Evolutionary conservation across 2,797 vertebrate genomes (phyloP).

Genomic region (Malacoctenus gilli): DNA sequence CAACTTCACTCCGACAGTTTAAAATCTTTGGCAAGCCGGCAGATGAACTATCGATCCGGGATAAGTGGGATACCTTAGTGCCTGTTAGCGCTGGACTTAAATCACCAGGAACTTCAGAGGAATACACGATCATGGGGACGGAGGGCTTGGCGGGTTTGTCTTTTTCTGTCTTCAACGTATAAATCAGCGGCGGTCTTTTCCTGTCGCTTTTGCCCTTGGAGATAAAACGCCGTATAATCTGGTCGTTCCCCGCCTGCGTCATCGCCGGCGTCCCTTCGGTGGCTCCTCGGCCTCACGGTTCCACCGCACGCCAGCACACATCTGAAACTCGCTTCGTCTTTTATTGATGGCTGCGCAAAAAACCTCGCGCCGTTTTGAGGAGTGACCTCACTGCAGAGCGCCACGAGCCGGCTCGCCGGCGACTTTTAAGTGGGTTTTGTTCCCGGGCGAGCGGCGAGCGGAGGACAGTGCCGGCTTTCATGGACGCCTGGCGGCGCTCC

Average conservation of each 20-base stretch:
- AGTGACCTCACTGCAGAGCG: conserved; percentile 58
- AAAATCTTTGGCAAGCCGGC: conserved; percentile 32
- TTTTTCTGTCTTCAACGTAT: conserved; percentile 42
- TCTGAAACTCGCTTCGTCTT: conserved; percentile 44
- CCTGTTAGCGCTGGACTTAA: conserved; percentile 31
- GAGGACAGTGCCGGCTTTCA: conserved; percentile 65
- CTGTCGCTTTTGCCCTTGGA: conserved; percentile 44
- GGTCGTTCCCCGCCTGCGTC: conserved; percentile 20
- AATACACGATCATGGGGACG: conserved; percentile 6
- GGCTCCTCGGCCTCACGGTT: conserved; percentile 6
- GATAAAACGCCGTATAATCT: conserved; percentile 67
- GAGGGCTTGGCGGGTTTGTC: no score
- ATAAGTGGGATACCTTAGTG: conserved; percentile 43
- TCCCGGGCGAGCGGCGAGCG: conserved; percentile 14
- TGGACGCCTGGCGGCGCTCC: conserved; percentile 51
- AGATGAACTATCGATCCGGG: conserved; percentile 39
- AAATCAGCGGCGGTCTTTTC: conserved; percentile 48
- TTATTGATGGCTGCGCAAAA: conserved; percentile 56
- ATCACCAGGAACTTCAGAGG: conserved; percentile 35
- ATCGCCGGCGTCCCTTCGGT: conserved; percentile 19
- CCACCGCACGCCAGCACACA: conserved; percentile 50
- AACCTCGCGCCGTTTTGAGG: conserved; percentile 51
- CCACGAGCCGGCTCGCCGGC: conserved; percentile 27
- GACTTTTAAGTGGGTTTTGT: conserved; percentile 74
- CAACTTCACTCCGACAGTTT: conserved; percentile 10